Conservation (phyloP, 2,888 invertebrate species). For the Polia nebulosa region DNA sequence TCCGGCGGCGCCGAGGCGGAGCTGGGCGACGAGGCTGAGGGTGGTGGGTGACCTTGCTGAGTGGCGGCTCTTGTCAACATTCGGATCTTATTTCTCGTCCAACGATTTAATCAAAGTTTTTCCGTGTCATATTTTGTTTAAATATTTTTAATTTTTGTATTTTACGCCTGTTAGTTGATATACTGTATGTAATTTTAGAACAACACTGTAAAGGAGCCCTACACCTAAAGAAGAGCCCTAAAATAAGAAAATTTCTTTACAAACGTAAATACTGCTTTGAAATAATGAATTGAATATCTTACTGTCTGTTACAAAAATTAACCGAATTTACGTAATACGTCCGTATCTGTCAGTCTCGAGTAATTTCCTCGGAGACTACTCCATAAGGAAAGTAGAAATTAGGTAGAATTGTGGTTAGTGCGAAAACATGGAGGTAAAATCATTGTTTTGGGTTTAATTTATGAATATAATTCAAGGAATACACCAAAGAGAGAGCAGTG, state of each 20-base stretch:
- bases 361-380: constrained; percentile 55
- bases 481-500: no score
- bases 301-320: constrained; percentile 40
- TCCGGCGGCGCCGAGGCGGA: no score
- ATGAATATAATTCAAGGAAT: neutral
- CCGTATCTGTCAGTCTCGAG: constrained; percentile 25
- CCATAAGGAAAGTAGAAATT: constrained; percentile 39
- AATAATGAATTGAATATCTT: constrained; percentile 56
- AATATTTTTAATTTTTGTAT: no score
- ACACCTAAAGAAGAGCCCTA: no score
- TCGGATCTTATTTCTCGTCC: no score
- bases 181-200: neutral
- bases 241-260: constrained; percentile 2
- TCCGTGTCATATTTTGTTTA: no score
- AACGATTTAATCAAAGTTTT: no score
- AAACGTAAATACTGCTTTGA: constrained; percentile 1
- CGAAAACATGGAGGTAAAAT: constrained; percentile 1
- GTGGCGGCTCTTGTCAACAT: no score
- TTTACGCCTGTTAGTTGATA: neutral
- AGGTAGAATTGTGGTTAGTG: constrained; percentile 13
- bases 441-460: neutral
- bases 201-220: neutral
- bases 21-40: no score
- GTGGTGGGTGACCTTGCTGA: no score
- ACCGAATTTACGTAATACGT: constrained; percentile 47